Conservation (phyloP, 2,797 vertebrate species). For the Scarus forsteni region DNA sequence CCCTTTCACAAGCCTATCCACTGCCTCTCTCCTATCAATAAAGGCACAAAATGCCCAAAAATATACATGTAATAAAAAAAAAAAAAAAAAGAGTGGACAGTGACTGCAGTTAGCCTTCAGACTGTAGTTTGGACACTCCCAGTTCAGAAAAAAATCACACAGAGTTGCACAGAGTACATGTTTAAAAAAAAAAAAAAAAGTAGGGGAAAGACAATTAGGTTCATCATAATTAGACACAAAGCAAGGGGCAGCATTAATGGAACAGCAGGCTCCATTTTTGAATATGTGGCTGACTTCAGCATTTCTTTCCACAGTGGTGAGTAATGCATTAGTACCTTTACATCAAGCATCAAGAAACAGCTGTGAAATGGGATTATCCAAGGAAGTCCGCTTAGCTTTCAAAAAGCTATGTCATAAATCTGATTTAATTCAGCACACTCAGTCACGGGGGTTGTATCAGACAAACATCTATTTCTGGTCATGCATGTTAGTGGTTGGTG, state of each 20-base stretch:
- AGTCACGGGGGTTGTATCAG: not conserved
- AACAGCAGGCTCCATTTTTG: not conserved
- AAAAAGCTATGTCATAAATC: not conserved
- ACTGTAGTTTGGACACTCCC: no score
- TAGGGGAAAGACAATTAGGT: not conserved
- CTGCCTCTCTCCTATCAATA: no score
- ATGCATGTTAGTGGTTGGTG: constrained; percentile 30
- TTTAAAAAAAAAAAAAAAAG: not conserved
- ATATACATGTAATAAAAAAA: no score
- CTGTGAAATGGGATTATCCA: no score
- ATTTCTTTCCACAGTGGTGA: not conserved
- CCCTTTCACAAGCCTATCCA: no score
- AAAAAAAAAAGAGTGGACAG: no score
- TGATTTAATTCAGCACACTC: not conserved
- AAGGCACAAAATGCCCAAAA: no score
- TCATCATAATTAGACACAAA: not conserved
- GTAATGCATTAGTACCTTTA: not conserved
- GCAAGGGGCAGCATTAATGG: not conserved
- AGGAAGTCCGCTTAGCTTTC: no score
- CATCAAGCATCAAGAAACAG: no score
- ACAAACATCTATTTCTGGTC: constrained; percentile 25
- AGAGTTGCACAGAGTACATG: not conserved
- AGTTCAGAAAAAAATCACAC: not conserved
- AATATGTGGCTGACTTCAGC: not conserved
- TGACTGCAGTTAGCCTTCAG: no score